Base-by-base conservation (phyloP, 2,113 vertebrate species). In the human (Homo sapiens) region DNA sequence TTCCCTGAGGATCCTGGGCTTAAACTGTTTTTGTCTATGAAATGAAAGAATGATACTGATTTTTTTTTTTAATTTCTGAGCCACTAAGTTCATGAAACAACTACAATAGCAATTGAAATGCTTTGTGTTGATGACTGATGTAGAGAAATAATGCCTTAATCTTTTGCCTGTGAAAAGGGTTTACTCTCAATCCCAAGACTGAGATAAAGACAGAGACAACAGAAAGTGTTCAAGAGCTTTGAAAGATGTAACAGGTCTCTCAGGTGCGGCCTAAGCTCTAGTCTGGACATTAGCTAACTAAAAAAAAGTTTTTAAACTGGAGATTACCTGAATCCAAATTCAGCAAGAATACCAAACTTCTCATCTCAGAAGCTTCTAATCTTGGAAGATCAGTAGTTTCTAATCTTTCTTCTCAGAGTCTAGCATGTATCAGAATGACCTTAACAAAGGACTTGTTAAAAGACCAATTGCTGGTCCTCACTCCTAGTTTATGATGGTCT, bases 1-100 rank as follows among this genome's bases (percentile, higher is more conserved):
- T 98, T 98, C 97, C 96, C 82, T 89, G 97, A 94, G 94, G 96
- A 97, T 97, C 96, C 92, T 90, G 96, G 96, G 89, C 6, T 8
- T 96, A 73, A 95, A 97, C 84, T 90, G 96, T 96, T 98, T 98
- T 97, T 96, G 90, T 96, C 94, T 96, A 81, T 93, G 32, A 98
- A 96, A 96, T 94, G 97, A 98, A 98, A 98, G 85, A 96, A 97
- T 97, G 78, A 73, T 85, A 97, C 40, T 90, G 87, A 93, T 91
- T 95, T 94, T 97, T 93, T 93, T 94, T 95, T 96, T 89, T 76
- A 45, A 45, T 96, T 95, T 98, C 97, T 88, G 76, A 48, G 0
- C 92, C 93, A 97, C 57, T 95, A 98, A 98, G 97, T 96, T 85
- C 3, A 0, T 9, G 68, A 84, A 57, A 97, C 76, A 75, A 84